Evolutionary conservation across 1,140 invertebrate genomes (phyloP).

Genomic region (Paracyclopina nana): DNA sequence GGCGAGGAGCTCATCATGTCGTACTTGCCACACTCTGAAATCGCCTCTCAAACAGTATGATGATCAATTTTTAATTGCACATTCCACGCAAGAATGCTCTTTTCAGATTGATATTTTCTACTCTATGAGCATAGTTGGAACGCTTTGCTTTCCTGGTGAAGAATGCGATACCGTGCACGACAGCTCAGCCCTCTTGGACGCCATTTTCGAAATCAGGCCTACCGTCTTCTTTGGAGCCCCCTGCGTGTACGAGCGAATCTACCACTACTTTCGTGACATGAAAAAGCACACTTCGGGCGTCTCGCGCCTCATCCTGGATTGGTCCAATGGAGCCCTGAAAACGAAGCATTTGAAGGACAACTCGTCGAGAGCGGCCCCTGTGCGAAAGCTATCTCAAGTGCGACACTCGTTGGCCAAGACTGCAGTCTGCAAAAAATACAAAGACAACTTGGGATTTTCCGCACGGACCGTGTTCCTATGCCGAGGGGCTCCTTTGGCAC

Average conservation of each 20-base stretch:
- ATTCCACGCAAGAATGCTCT: no score
- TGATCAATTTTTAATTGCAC: no score
- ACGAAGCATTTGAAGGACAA: not conserved
- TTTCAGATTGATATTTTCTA: constrained; percentile 12
- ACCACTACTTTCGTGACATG: constrained; percentile 4
- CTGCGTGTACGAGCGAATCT: constrained; percentile 10
- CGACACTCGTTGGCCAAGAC: constrained; percentile 6
- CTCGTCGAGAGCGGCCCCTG: not conserved
- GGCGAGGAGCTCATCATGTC: constrained; percentile 44
- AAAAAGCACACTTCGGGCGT: not conserved
- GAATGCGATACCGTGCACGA: not conserved
- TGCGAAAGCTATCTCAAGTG: constrained; percentile 4
- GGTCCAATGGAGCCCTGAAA: constrained; percentile 1
- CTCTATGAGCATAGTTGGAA: constrained; percentile 6
- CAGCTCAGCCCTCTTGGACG: not conserved
- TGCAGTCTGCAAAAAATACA: constrained; percentile 13
- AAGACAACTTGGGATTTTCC: constrained; percentile 3
- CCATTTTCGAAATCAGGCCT: not conserved
- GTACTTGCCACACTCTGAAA: constrained; percentile 67
- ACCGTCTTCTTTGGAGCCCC: constrained; percentile 10
- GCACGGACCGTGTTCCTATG: constrained; percentile 4
- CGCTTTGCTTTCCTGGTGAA: not conserved
- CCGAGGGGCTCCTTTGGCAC: constrained; percentile 1
- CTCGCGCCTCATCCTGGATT: constrained; percentile 7
- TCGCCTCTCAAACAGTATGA: constrained; percentile 56